Conservation (phyloP, 2,888 invertebrate species). For the Zeuzera pyrina region DNA sequence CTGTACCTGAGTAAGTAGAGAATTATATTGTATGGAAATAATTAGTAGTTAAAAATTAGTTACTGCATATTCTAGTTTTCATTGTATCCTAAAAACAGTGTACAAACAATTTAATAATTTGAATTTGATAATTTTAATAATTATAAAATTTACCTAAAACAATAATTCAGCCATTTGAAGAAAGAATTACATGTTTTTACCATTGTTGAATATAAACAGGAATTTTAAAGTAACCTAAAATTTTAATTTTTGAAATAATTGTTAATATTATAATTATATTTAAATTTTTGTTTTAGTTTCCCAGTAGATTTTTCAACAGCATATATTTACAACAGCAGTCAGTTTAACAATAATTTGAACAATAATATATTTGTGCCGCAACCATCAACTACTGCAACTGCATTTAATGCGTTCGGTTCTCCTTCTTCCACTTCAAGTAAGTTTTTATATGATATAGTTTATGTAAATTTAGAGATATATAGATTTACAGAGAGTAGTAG, state of each 20-base stretch:
- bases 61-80: too few relatives aligned
- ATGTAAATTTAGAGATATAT: too few relatives aligned
- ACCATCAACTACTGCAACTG: conserved; percentile 55
- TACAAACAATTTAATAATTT: not conserved
- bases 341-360: conserved; percentile 50
- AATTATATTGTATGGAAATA: conserved; percentile 5
- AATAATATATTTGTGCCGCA: conserved; percentile 37
- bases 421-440: conserved; percentile 41
- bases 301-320: conserved; percentile 82
- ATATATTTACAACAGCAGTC: conserved; percentile 78
- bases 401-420: conserved; percentile 43
- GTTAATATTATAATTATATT: too few relatives aligned
- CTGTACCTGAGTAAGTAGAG: conserved; percentile 58
- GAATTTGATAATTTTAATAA: not conserved
- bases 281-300: conserved; percentile 62
- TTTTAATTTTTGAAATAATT: too few relatives aligned
- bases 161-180: too few relatives aligned
- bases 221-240: too few relatives aligned
- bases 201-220: not conserved
- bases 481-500: too few relatives aligned
- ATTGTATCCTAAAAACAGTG: not conserved
- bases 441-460: too few relatives aligned
- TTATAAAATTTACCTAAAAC: too few relatives aligned
- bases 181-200: not conserved
- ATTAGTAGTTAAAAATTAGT: conserved; percentile 5